These are phyloP conservation scores for Poeciliopsis prolifica DNA, from an alignment of 2,113 vertebrate genomes.

Conservation along the genomic window DNA sequence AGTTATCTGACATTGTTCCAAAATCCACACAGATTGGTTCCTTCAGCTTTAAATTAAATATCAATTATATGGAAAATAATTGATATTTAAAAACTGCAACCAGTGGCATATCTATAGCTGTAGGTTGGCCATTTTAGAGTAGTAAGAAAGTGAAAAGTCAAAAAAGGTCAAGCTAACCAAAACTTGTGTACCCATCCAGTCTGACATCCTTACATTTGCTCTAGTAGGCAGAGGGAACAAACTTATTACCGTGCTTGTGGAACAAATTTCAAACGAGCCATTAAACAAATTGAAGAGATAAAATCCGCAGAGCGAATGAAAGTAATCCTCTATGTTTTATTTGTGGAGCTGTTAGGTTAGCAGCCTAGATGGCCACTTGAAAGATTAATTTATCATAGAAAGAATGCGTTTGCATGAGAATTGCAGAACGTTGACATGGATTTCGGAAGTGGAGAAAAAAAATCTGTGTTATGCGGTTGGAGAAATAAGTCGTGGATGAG, in stretches of 20 bases:
- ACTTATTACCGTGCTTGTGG: constrained; percentile 5
- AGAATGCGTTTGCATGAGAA: background rate
- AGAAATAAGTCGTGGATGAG: constrained; percentile 83
- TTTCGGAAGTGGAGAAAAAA: constrained; percentile 31
- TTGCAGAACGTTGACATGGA: background rate
- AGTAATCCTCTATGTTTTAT: constrained; percentile 2
- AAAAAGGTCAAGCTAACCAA: background rate
- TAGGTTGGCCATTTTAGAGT: background rate
- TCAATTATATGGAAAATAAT: too few relatives aligned
- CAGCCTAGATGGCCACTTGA: background rate
- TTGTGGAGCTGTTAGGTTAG: constrained; percentile 4
- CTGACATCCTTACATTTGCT: background rate
- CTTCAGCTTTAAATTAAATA: too few relatives aligned
- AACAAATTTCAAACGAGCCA: constrained; percentile 28
- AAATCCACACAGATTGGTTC: too few relatives aligned
- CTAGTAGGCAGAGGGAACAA: background rate
- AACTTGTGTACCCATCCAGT: background rate
- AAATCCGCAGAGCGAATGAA: constrained; percentile 12
- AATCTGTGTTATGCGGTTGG: constrained; percentile 80
- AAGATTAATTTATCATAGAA: background rate
- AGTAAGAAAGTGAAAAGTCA: background rate
- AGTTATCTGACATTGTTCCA: too few relatives aligned
- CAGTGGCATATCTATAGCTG: too few relatives aligned
- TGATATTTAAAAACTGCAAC: too few relatives aligned
- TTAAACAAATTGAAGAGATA: constrained; percentile 21